Evolutionary conservation across 2,113 vertebrate genomes (phyloP), one percentile per base, ranked within the genome.

Genomic region (Phaethornis superciliosus): DNA sequence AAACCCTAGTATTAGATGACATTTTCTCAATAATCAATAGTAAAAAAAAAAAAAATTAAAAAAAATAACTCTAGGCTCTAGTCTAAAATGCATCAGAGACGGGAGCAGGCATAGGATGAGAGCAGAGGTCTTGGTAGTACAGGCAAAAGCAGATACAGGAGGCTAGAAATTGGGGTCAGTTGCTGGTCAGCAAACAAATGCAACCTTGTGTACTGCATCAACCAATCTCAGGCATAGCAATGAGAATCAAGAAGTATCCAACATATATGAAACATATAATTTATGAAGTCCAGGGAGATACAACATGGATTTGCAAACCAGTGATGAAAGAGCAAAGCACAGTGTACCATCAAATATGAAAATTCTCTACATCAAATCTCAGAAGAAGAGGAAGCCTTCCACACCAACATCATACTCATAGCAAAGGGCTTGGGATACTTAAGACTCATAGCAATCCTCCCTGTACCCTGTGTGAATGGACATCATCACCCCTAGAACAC

Each of bases 391-490:
- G 44, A 72, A 82, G 44, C 4, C 2, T 76, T 72, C 40, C 90
- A 37, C 8, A n/a, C 4, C 49, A 76, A 15, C 15, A 54, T 15
- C 19, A 69, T 15, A 7, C 4, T 76, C 8, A 28, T 42, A 77
- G 27, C 16, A 85, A 75, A 65, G n/a, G 14, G 15, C 49, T 44
- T 56, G 18, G 26, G 10, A 49, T 75, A 21, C 8, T 52, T 44
- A 27, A 42, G 24, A 22, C 24, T 67, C 69, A 20, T 0, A 0
- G n/a, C 20, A 81, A 35, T 5, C 12, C 7, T 54, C 14, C 35
- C 37, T 59, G 33, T 79, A 37, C 52, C n/a, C 10, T 89, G 26
- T 6, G 51, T 0, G 0, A 62, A 49, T 22, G 21, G 37, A 55
- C 28, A 28, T 5, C 17, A 42, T 54, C 37, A 75, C 9, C 35